Conservation (phyloP, 1,140 invertebrate species). For the Riptortus pedestris region DNA sequence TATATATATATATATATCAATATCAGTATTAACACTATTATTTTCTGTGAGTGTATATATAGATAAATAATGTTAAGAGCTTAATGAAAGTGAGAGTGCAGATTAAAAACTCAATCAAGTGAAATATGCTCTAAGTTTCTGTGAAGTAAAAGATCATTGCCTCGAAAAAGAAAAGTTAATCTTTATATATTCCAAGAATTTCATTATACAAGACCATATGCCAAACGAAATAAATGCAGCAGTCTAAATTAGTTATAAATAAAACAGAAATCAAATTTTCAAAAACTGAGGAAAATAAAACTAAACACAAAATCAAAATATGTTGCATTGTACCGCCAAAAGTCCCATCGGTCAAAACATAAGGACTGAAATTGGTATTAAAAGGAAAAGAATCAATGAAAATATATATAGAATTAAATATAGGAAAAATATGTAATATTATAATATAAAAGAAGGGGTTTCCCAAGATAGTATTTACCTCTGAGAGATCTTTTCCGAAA, state of each 20-base stretch:
- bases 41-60: constrained; percentile 2
- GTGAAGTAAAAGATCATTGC: constrained; percentile 1
- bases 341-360: constrained; percentile 23
- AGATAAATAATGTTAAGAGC: constrained; percentile 7
- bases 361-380: constrained; percentile 21
- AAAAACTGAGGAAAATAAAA: constrained; percentile 12
- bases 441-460: constrained; percentile 35
- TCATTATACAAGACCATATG: constrained; percentile 12
- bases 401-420: constrained; percentile 28
- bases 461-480: constrained; percentile 34
- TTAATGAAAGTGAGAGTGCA: constrained; percentile 8
- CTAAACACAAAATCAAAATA: constrained; percentile 3
- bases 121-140: constrained; percentile 6
- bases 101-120: constrained; percentile 14
- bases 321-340: constrained; percentile 16
- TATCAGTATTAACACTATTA: no score
- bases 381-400: constrained; percentile 21
- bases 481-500: constrained; percentile 86
- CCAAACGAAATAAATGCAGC: constrained; percentile 12
- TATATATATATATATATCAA: no score
- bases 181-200: constrained; percentile 1
- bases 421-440: constrained; percentile 29
- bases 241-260: constrained; percentile 8
- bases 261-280: background rate
- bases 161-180: background rate